Percentiles rank a stretch among this genome's conserved stretches.
Evolutionary conservation across 2,888 invertebrate genomes (phyloP).

Genomic region (Rhabditophanes sp.): DNA sequence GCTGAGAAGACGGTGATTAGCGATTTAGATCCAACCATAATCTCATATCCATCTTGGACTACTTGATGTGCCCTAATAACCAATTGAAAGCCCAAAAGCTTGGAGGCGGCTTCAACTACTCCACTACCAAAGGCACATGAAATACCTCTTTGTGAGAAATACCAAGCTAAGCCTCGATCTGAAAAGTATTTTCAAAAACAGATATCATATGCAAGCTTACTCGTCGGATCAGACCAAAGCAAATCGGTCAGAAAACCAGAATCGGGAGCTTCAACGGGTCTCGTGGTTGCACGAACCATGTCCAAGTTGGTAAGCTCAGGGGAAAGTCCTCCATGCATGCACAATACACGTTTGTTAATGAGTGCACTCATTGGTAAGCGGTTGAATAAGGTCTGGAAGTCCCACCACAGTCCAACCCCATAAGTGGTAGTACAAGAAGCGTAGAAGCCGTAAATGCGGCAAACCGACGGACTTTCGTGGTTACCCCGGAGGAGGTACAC

Average conservation of each 20-base stretch:
- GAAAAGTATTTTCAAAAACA: too few species aligned
- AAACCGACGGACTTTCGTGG: slow-evolving; percentile 33
- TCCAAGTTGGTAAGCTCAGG: slow-evolving; percentile 24
- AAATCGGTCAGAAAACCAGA: slow-evolving; percentile 28
- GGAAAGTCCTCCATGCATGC: slow-evolving; percentile 34
- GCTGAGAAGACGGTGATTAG: slow-evolving; percentile 35
- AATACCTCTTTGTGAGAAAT: slow-evolving; percentile 21
- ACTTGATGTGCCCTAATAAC: slow-evolving; percentile 35
- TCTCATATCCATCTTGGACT: slow-evolving; percentile 34
- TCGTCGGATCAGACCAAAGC: slow-evolving; percentile 35
- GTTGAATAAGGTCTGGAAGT: slow-evolving; percentile 32
- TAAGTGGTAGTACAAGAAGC: slow-evolving; percentile 15
- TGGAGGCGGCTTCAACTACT: slow-evolving; percentile 23
- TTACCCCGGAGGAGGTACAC: slow-evolving; percentile 30
- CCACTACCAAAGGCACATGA: slow-evolving; percentile 31
- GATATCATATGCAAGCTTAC: too few species aligned
- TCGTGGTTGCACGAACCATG: slow-evolving; percentile 19
- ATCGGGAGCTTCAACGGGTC: slow-evolving; percentile 30
- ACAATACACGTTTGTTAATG: slow-evolving; percentile 27
- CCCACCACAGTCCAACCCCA: slow-evolving; percentile 32
- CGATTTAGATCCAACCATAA: slow-evolving; percentile 28
- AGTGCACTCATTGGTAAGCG: slow-evolving; percentile 31
- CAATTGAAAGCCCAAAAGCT: slow-evolving; percentile 23
- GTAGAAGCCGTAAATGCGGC: slow-evolving; percentile 33
- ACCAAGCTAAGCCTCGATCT: slow-evolving; percentile 18